A percentile compares a stretch with the other conserved stretches of the same genome.
Conservation (phyloP, 2,888 invertebrate genomes). For the Eupsilia transversa region DNA sequence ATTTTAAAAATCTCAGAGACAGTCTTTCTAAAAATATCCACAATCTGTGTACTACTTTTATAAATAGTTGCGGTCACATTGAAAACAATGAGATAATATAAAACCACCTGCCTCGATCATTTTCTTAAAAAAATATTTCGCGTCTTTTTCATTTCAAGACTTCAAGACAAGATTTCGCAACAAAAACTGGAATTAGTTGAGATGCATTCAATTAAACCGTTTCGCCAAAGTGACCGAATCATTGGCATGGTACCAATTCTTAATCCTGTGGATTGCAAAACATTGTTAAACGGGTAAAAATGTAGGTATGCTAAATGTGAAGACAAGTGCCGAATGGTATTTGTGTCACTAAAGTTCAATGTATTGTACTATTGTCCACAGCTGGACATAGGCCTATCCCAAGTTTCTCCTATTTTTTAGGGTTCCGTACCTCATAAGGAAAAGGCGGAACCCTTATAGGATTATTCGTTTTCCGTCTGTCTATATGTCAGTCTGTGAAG, state of each 20-base stretch:
- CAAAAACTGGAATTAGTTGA: constrained; percentile 42
- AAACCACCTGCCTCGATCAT: constrained; percentile 48
- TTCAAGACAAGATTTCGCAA: constrained; percentile 16
- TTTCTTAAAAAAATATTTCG: constrained; percentile 40
- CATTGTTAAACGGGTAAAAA: constrained; percentile 28
- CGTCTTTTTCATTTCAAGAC: constrained; percentile 10
- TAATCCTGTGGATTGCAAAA: constrained; percentile 38
- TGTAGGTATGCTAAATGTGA: constrained; percentile 16
- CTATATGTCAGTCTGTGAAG: too few relatives aligned
- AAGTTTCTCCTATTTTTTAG: background rate
- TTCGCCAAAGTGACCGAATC: constrained; percentile 27
- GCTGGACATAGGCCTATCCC: background rate
- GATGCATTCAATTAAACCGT: constrained; percentile 56
- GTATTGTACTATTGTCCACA: background rate
- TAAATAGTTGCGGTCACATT: constrained; percentile 41
- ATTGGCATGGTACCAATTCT: constrained; percentile 56
- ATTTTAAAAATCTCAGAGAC: background rate
- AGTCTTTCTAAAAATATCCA: constrained; percentile 1
- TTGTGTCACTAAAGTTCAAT: constrained; percentile 36
- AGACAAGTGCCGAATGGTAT: constrained; percentile 7
- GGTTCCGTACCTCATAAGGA: too few relatives aligned
- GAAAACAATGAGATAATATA: constrained; percentile 35
- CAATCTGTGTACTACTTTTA: background rate
- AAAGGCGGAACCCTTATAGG: too few relatives aligned
- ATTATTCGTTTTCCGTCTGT: too few relatives aligned